A percentile compares a stretch with the other conserved stretches of the same genome.
Evolutionary conservation across 2,797 vertebrate genomes (phyloP).

Genomic region (Darevskia mixta): DNA sequence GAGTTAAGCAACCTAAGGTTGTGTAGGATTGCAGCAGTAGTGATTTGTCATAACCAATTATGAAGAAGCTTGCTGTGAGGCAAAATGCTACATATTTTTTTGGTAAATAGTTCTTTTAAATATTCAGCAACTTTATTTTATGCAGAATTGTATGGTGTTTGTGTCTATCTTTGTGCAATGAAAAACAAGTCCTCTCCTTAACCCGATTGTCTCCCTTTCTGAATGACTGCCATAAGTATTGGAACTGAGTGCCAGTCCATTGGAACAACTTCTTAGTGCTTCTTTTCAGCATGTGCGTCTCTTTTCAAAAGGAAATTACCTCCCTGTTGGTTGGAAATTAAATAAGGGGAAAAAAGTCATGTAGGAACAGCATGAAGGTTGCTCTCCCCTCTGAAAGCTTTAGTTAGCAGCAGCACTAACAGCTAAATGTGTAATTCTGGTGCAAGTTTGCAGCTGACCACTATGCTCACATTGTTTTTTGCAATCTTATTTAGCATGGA

Average conservation of each 20-base stretch:
- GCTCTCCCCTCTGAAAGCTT: neutral
- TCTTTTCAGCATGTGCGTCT: neutral
- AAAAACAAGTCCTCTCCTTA: neutral
- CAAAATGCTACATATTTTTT: neutral
- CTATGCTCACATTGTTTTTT: neutral
- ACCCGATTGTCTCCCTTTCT: neutral
- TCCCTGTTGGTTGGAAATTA: slow-evolving; percentile 10
- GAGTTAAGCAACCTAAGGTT: neutral
- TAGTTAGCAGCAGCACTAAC: neutral
- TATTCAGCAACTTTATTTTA: neutral
- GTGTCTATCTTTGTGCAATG: neutral
- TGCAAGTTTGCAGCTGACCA: neutral
- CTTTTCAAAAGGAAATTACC: slow-evolving; percentile 24
- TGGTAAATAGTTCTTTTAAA: neutral
- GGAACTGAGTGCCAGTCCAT: neutral
- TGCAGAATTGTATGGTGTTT: neutral
- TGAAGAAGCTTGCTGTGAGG: neutral
- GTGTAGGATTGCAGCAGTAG: neutral
- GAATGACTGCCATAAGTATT: neutral
- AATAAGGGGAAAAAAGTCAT: neutral
- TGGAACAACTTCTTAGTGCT: neutral
- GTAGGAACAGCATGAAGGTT: neutral
- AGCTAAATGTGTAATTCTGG: neutral
- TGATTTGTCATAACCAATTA: neutral
- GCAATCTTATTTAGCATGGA: neutral